A percentile compares a stretch with the other conserved stretches of the same genome.
phyloP scores from a whole-genome alignment of 2,797 vertebrate genomes.

The Tangara arthus region DNA sequence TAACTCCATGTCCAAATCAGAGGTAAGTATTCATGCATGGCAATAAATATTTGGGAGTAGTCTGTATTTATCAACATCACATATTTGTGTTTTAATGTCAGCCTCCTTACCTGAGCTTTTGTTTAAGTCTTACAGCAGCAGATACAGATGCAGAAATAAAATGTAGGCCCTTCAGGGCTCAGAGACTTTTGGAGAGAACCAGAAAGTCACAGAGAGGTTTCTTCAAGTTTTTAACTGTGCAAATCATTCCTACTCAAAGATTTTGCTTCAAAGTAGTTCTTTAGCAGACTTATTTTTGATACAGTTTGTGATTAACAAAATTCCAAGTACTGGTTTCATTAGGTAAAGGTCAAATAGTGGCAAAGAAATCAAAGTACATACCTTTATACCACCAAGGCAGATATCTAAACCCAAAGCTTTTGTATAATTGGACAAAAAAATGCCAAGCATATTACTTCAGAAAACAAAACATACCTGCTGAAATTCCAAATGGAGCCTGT shows the following conservation, averaged over 20 bases:
- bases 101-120: neutral
- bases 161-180: neutral
- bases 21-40: neutral
- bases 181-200: neutral
- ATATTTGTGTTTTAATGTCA: neutral
- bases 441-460: neutral
- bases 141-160: neutral
- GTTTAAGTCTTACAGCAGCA: neutral
- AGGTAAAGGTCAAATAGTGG: neutral
- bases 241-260: neutral
- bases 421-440: neutral
- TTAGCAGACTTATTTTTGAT: neutral
- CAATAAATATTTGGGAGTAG: neutral
- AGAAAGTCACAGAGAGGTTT: neutral
- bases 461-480: neutral
- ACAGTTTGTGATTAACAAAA: neutral
- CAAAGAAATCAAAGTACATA: neutral
- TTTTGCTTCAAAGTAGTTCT: neutral
- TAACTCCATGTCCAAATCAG: neutral
- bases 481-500: neutral
- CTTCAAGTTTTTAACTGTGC: neutral
- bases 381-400: neutral
- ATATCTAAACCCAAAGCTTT: neutral
- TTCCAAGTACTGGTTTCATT: neutral
- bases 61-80: neutral